Evolutionary conservation across 2,113 vertebrate species (phyloP).

Genomic region (Nesogale talazaci): DNA sequence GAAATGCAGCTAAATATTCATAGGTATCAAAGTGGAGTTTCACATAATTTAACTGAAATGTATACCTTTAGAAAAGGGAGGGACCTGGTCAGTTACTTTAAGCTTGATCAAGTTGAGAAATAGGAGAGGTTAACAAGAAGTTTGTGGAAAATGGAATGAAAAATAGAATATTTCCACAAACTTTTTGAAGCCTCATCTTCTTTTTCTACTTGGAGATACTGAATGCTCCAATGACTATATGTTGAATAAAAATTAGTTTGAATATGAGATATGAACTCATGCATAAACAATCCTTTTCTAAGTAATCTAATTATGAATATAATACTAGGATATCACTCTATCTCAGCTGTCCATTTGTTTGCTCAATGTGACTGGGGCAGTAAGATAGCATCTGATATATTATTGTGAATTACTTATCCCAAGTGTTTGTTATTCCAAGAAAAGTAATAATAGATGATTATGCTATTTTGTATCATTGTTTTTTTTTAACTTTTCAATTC

Average conservation of each 20-base stretch:
- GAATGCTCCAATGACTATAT: neutral
- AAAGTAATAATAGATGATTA: constrained; percentile 3
- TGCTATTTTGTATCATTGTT: constrained; percentile 17
- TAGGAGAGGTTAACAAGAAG: too few species aligned
- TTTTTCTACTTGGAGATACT: constrained; percentile 38
- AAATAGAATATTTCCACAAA: too few species aligned
- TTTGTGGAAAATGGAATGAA: too few species aligned
- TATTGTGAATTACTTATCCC: constrained; percentile 6
- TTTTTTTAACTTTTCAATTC: neutral
- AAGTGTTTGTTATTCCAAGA: neutral
- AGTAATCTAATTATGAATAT: neutral
- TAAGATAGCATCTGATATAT: neutral
- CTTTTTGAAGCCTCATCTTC: too few species aligned
- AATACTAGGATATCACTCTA: neutral
- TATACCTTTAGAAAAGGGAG: too few species aligned
- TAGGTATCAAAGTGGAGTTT: too few species aligned
- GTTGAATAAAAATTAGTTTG: neutral
- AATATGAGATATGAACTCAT: neutral
- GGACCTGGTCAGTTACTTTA: too few species aligned
- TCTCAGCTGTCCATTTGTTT: neutral
- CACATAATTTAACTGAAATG: too few species aligned
- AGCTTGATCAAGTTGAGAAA: too few species aligned
- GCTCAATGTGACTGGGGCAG: neutral
- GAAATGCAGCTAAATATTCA: too few species aligned
- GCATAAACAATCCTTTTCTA: neutral